Conservation (phyloP, 1,140 invertebrate genomes). For the Tribolium madens region DNA sequence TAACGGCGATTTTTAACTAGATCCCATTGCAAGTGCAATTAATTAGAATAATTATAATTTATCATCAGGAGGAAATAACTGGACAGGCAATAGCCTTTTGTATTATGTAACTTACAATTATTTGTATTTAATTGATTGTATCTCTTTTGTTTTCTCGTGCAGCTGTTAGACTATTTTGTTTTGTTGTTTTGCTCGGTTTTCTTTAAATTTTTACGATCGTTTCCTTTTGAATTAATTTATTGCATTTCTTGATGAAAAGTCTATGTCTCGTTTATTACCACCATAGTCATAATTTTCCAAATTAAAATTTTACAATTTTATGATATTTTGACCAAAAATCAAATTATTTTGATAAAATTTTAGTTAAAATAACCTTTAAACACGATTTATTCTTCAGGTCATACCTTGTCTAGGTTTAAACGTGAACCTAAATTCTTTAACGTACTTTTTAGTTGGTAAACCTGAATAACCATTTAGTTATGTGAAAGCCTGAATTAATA, state of each 20-base stretch:
- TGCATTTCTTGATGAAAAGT: background rate
- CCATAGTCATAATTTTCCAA: background rate
- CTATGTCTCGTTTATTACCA: too few relatives aligned
- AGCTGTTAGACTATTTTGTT: background rate
- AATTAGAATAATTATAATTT: background rate
- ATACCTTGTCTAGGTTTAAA: too few relatives aligned
- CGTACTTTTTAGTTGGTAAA: too few relatives aligned
- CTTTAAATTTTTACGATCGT: background rate
- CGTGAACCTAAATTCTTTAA: too few relatives aligned
- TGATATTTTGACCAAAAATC: too few relatives aligned
- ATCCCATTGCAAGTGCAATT: background rate
- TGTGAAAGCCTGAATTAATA: too few relatives aligned
- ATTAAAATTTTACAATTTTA: background rate
- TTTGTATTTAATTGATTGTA: background rate
- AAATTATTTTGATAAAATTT: too few relatives aligned
- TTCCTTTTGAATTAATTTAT: conserved; percentile 6
- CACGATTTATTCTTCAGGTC: too few relatives aligned
- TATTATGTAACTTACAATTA: background rate
- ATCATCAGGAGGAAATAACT: background rate
- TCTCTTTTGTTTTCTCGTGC: background rate
- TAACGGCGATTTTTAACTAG: background rate
- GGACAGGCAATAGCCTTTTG: background rate
- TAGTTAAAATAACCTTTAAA: too few relatives aligned
- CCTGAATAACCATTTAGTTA: too few relatives aligned
- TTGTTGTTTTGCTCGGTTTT: background rate